These are phyloP conservation scores for Rotaria socialis DNA, from an alignment of 2,888 invertebrate genomes.

Conservation along the genomic window DNA sequence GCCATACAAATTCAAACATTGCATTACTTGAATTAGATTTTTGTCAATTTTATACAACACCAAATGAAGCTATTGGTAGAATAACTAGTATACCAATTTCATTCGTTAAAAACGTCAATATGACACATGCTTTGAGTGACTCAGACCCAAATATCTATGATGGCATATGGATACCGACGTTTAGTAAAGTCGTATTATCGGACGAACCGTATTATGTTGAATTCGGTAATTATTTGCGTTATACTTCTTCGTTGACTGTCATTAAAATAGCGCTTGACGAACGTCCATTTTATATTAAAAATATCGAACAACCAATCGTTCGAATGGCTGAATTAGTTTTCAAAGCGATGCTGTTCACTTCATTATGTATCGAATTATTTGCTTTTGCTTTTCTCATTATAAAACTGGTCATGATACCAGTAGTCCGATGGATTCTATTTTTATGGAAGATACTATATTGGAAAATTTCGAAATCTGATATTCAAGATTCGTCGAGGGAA, in stretches of 20 bases:
- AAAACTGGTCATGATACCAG: background rate
- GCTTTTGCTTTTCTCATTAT: background rate
- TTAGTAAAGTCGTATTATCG: background rate
- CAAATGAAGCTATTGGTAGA: background rate
- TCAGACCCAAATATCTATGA: background rate
- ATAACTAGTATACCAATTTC: background rate
- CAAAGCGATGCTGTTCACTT: background rate
- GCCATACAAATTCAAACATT: background rate
- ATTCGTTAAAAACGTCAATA: background rate
- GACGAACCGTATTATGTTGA: background rate
- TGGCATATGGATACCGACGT: constrained; percentile 24
- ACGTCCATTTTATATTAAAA: constrained; percentile 2
- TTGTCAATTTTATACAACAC: background rate
- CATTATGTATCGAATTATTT: constrained; percentile 30
- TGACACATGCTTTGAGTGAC: background rate
- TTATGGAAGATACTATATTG: background rate
- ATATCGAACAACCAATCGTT: constrained; percentile 10
- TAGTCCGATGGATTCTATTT: background rate
- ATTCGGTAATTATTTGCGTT: background rate
- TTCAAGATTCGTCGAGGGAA: background rate
- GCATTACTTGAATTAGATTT: background rate
- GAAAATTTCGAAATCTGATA: background rate
- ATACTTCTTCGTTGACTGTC: background rate
- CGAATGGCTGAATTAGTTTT: background rate
- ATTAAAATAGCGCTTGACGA: background rate